Base-by-base conservation (phyloP, 1,140 invertebrate species). In the Holotrichia oblita region DNA sequence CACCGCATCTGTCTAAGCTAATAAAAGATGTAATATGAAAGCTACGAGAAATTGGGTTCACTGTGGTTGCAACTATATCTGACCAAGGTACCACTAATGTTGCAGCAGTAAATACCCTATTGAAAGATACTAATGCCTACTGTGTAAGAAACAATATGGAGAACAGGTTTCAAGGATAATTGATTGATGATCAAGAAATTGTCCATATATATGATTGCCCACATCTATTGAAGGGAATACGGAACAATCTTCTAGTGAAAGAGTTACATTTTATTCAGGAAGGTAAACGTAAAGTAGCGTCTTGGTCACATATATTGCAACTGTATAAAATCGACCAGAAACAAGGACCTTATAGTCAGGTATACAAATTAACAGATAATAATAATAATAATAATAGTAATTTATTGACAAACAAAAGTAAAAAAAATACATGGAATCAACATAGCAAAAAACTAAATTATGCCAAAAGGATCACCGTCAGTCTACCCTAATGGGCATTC, bases 321-420 rank as follows among this genome's bases (percentile, higher is more conserved):
- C 34, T 75, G 6, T 80, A 79, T 42, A 17, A 76, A 20, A 24
- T 79, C 40, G 79, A 79, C 79, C 4, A 41, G 42, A 22, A 22
- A 55, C 24, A 20, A 40, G 78, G 77, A 0, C 40, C 22, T 20
- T 76, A 77, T 8, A 73, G 77, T 48, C 17, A 76, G 20, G 76
- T 74, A 22, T 40, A n/a, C 0, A 81, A 79, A 34, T 44, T 81
- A 59, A 79, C 79, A 44, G n/a, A n/a, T n/a, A n/a, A n/a, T n/a
- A n/a, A n/a, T n/a, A n/a, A n/a, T n/a, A n/a, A n/a, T n/a, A n/a
- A n/a, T n/a, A n/a, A n/a, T n/a, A n/a, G n/a, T n/a, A n/a, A n/a
- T n/a, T n/a, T n/a, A n/a, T n/a, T n/a, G n/a, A n/a, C n/a, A n/a
- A n/a, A n/a, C n/a, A n/a, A n/a, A n/a, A n/a, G n/a, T n/a, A n/a